Conservation (phyloP, 1,140 invertebrate genomes). For the roundworm (Caenorhabditis elegans) region DNA sequence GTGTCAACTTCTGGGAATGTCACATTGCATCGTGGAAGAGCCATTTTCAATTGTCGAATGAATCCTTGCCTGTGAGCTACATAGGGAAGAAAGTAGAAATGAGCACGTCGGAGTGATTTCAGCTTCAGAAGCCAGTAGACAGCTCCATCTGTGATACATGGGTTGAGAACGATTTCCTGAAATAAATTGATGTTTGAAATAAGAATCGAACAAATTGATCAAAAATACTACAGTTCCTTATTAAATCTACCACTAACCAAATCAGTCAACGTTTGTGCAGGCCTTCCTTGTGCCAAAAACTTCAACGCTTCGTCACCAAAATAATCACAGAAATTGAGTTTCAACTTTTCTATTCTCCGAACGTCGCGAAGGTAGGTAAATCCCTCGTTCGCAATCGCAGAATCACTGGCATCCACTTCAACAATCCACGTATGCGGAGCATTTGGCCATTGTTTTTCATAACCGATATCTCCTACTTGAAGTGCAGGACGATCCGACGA, state of each 20-base stretch:
- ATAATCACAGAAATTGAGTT: conserved; percentile 64
- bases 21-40: conserved; percentile 45
- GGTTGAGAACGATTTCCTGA: conserved; percentile 61
- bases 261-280: conserved; percentile 50
- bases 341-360: conserved; percentile 52
- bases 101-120: conserved; percentile 46
- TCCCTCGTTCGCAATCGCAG: conserved; percentile 60
- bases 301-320: conserved; percentile 56
- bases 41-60: conserved; percentile 43
- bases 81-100: conserved; percentile 51
- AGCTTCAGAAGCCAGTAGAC: conserved; percentile 53
- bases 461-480: background rate
- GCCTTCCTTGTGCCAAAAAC: conserved; percentile 52
- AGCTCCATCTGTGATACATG: conserved; percentile 50
- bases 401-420: conserved; percentile 58
- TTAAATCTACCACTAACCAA: conserved; percentile 33
- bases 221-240: too few relatives aligned
- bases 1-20: conserved; percentile 45
- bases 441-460: conserved; percentile 20
- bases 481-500: background rate
- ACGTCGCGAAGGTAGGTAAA: conserved; percentile 59
- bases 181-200: background rate
- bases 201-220: too few relatives aligned
- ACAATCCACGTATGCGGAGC: conserved; percentile 35
- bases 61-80: conserved; percentile 46